These are phyloP conservation scores for Antigone vipio DNA, from an alignment of 2,113 vertebrate species.

Conservation along the genomic window DNA sequence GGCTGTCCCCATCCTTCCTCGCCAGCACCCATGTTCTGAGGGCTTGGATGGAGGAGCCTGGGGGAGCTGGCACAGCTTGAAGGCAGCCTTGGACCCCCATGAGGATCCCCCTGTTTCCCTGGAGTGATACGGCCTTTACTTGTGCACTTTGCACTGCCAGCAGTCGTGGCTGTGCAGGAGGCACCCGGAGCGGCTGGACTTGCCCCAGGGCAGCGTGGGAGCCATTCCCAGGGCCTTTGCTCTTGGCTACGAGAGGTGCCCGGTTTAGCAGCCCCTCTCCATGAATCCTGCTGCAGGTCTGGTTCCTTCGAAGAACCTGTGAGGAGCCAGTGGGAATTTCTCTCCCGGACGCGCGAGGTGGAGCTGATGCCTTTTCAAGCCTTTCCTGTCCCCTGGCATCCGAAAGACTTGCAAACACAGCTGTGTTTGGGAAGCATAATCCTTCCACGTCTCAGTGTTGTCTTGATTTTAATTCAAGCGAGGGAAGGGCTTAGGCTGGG, in stretches of 20 bases:
- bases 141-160: not conserved
- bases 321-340: not conserved
- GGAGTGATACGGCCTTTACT: rapidly evolving
- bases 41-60: rapidly evolving
- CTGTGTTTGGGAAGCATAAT: conserved; percentile 35
- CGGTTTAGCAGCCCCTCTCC: not conserved
- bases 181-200: rapidly evolving
- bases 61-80: not conserved
- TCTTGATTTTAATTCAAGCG: not conserved
- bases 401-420: conserved; percentile 27
- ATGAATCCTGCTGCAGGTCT: not conserved
- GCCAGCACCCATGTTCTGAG: rapidly evolving
- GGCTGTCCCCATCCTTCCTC: rapidly evolving
- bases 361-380: not conserved
- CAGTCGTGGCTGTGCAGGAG: not conserved
- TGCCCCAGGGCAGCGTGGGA: not conserved
- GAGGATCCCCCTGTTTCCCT: not conserved
- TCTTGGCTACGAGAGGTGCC: not conserved
- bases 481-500: conserved; percentile 6
- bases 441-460: not conserved
- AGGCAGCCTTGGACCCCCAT: rapidly evolving
- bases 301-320: not conserved
- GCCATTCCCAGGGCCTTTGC: not conserved
- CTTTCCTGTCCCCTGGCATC: not conserved
- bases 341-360: rapidly evolving